Evolutionary conservation across 2,113 vertebrate genomes (phyloP).

Genomic region (Cathartes aura): DNA sequence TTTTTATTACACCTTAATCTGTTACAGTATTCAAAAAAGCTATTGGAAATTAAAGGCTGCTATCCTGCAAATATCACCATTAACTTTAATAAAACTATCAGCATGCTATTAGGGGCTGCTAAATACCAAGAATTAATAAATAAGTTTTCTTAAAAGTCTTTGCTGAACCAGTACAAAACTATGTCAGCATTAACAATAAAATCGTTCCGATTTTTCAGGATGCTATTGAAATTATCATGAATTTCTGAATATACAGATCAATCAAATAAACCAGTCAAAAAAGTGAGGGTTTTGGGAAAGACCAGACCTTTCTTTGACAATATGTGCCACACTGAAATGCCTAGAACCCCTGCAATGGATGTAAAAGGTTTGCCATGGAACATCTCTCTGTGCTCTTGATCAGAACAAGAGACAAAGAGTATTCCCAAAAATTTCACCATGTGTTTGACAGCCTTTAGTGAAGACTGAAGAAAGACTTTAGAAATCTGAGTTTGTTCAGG

Average conservation of each 20-base stretch:
- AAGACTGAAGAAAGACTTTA: background rate
- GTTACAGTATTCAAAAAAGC: background rate
- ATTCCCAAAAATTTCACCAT: background rate
- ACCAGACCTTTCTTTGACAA: background rate
- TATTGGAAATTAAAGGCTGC: background rate
- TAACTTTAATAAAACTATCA: background rate
- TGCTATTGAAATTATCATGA: background rate
- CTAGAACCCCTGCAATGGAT: background rate
- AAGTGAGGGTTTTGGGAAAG: background rate
- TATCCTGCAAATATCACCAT: background rate
- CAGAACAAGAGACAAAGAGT: conserved; percentile 9
- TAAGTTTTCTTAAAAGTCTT: background rate
- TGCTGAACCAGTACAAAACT: background rate
- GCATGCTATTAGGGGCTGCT: background rate
- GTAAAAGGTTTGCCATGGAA: background rate
- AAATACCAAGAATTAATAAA: background rate
- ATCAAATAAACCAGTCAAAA: background rate
- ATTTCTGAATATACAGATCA: background rate
- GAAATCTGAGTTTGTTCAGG: background rate
- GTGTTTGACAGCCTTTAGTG: conserved; percentile 37
- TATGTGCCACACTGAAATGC: background rate
- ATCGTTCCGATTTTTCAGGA: background rate
- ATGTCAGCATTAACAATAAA: background rate
- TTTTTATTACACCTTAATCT: background rate
- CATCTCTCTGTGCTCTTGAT: background rate